Percentiles rank a stretch among this genome's conserved stretches.
These are phyloP conservation scores for Oreochromis mossambicus DNA, from an alignment of 2,797 vertebrate species.

Conservation along the genomic window DNA sequence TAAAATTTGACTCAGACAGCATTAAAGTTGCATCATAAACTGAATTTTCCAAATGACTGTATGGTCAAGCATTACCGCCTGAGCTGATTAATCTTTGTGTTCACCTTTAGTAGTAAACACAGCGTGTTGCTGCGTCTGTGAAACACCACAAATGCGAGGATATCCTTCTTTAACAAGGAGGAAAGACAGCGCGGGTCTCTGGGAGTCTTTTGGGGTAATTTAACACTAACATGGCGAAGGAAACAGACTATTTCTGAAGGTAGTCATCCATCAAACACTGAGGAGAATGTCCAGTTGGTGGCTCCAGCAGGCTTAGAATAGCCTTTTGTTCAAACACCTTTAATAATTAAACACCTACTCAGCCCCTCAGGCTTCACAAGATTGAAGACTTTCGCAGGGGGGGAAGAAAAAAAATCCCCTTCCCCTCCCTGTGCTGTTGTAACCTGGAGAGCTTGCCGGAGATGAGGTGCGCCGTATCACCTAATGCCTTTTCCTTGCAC, in stretches of 20 bases:
- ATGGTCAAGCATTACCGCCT: background rate
- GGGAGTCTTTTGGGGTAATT: constrained; percentile 57
- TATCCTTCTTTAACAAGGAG: constrained; percentile 10
- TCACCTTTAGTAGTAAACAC: background rate
- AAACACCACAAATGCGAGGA: constrained; percentile 8
- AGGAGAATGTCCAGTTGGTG: constrained; percentile 69
- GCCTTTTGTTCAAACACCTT: constrained; percentile 79
- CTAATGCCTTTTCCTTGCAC: constrained; percentile 62
- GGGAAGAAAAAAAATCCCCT: constrained; percentile 8
- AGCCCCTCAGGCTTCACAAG: constrained; percentile 65
- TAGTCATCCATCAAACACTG: constrained; percentile 66
- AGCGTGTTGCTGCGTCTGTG: background rate
- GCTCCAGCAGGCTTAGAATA: constrained; percentile 74
- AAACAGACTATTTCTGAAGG: constrained; percentile 57
- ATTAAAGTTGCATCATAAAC: constrained; percentile 6
- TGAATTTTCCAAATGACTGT: background rate
- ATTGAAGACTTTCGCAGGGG: constrained; percentile 65
- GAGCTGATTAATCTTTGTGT: background rate
- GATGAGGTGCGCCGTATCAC: constrained; percentile 57
- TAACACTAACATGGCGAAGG: constrained; percentile 45
- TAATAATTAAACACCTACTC: constrained; percentile 79
- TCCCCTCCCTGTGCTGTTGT: constrained; percentile 30
- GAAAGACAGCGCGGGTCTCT: constrained; percentile 14
- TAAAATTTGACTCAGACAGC: background rate
- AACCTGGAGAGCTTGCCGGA: constrained; percentile 54